A percentile compares a stretch with the other conserved stretches of the same genome.
Conservation (phyloP, 2,888 invertebrate species). For the Caenorhabditis parvicauda region DNA sequence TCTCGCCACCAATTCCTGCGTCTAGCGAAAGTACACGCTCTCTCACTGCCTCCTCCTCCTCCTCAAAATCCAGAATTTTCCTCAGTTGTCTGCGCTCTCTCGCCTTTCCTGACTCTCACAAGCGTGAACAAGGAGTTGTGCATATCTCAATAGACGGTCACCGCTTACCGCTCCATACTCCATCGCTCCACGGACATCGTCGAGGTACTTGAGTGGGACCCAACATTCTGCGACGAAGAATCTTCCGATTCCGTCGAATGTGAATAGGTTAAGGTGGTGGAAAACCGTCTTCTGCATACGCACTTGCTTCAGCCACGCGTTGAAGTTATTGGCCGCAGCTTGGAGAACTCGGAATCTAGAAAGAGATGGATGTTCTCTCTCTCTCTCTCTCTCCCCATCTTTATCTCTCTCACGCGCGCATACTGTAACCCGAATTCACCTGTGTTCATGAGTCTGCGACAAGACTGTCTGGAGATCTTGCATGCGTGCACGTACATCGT, state of each 20-base stretch:
- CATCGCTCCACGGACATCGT: constrained; percentile 86
- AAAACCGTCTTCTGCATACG: constrained; percentile 98
- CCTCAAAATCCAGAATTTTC: too few relatives aligned
- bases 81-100: too few relatives aligned
- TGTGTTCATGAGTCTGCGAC: constrained; percentile 50
- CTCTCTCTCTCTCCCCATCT: too few relatives aligned
- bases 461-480: constrained; percentile 77
- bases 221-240: constrained; percentile 97
- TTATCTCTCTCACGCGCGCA: too few relatives aligned
- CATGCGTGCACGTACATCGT: constrained; percentile 57
- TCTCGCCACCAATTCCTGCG: too few relatives aligned
- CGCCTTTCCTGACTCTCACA: too few relatives aligned
- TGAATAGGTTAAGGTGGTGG: constrained; percentile 93
- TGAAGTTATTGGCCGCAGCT: constrained; percentile 94
- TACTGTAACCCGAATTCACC: too few relatives aligned
- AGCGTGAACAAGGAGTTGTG: too few relatives aligned
- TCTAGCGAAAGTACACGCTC: too few relatives aligned
- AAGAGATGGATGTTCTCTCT: too few relatives aligned
- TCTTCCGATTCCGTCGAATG: constrained; percentile 98
- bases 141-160: too few relatives aligned
- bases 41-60: too few relatives aligned
- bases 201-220: constrained; percentile 84
- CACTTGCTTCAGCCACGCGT: constrained; percentile 89
- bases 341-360: constrained; percentile 70
- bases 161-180: constrained; percentile 81